Evolutionary conservation across 1,140 invertebrate genomes (phyloP).

Genomic region (Drosophila bocki): DNA sequence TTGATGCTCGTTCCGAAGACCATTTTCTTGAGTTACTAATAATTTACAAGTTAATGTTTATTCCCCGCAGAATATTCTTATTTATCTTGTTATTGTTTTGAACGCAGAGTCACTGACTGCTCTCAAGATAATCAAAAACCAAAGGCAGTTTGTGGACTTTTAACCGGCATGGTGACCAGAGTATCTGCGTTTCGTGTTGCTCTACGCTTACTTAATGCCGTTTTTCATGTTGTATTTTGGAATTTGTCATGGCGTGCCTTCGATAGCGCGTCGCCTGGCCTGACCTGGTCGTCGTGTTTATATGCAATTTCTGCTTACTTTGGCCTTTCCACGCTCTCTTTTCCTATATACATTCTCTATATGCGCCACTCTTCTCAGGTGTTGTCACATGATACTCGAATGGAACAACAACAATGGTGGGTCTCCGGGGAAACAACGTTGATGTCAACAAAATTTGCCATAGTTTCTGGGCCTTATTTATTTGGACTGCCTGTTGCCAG

Average conservation of each 20-base stretch:
- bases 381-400: conserved; percentile 26
- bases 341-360: not conserved
- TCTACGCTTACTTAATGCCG: not conserved
- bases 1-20: not conserved
- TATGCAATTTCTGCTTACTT: conserved; percentile 45
- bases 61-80: not conserved
- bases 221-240: conserved; percentile 32
- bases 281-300: conserved; percentile 33
- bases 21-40: not conserved
- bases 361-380: conserved; percentile 38
- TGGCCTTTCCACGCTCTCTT: conserved; percentile 34
- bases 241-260: conserved; percentile 41
- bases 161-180: not conserved
- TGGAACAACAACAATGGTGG: not conserved
- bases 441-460: conserved; percentile 31
- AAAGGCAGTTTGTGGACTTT: not conserved
- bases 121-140: conserved; percentile 6
- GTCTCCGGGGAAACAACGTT: conserved; percentile 23
- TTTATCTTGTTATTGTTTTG: conserved; percentile 38
- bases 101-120: not conserved
- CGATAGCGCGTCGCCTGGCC: conserved; percentile 31
- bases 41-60: not conserved
- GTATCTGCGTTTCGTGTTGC: conserved; percentile 22
- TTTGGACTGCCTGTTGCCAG: conserved; percentile 34
- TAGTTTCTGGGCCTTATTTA: conserved; percentile 33